phyloP scores from a whole-genome alignment of 2,113 vertebrate species.

The Calyptomena viridis region DNA sequence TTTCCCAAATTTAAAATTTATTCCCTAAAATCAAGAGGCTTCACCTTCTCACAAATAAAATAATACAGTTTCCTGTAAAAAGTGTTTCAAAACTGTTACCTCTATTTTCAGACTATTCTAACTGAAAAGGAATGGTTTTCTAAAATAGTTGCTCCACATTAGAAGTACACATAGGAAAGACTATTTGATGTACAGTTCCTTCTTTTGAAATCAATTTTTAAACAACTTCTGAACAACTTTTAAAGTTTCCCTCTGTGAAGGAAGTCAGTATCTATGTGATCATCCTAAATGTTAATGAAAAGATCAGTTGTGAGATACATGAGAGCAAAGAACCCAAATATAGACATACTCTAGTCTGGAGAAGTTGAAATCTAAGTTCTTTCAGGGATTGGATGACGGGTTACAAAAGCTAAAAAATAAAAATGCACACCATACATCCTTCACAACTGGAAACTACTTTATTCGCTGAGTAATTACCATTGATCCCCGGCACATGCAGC shows the following conservation, averaged over 20 bases:
- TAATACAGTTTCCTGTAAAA: neutral
- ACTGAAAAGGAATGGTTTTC: neutral
- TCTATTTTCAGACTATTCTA: neutral
- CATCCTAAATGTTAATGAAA: neutral
- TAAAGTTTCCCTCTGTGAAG: neutral
- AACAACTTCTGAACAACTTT: neutral
- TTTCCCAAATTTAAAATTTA: neutral
- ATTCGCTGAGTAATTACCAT: neutral
- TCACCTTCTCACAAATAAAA: neutral
- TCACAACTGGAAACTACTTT: neutral
- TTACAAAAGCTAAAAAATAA: neutral
- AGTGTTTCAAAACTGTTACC: neutral
- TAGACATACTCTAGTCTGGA: neutral
- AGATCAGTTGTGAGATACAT: neutral
- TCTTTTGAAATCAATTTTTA: neutral
- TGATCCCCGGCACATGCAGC: neutral
- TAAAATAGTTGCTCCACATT: neutral
- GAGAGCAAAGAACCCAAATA: neutral
- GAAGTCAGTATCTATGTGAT: neutral
- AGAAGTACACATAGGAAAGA: neutral
- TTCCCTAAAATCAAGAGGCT: neutral
- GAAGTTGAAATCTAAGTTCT: neutral
- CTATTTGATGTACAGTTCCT: neutral
- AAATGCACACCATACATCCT: neutral
- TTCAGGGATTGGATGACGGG: neutral